phyloP scores from a whole-genome alignment of 30 jellyfish, hydroid and myxozoan genomes.

The Aurelia sp. region DNA sequence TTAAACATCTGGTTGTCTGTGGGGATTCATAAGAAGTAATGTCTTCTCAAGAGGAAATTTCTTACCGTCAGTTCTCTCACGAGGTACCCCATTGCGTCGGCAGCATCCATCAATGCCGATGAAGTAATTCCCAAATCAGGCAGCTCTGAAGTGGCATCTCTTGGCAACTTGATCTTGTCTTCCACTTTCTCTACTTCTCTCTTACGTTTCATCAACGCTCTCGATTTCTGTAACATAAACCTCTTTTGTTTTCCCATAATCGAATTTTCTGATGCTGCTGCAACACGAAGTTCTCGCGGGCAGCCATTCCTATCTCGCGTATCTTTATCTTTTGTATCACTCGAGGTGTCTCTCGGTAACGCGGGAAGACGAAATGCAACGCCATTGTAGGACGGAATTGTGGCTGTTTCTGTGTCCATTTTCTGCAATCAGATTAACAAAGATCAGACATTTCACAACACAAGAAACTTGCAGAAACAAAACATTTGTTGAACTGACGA shows the following conservation, averaged over 20 bases:
- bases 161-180: not conserved
- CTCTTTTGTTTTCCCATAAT: constrained; percentile 13
- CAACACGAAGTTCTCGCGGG: constrained; percentile 77
- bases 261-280: constrained; percentile 52
- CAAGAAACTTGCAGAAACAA: no score
- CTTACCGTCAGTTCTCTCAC: constrained; percentile 68
- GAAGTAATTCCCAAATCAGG: not conserved
- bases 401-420: constrained; percentile 48
- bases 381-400: constrained; percentile 3
- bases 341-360: constrained; percentile 14
- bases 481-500: no score
- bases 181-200: not conserved
- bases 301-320: constrained; percentile 12
- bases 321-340: not conserved
- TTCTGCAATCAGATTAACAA: not conserved
- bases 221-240: constrained; percentile 16
- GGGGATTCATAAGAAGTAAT: no score
- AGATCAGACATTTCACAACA: not conserved
- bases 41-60: not conserved
- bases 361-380: constrained; percentile 64
- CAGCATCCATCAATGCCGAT: not conserved
- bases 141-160: not conserved
- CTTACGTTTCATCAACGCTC: constrained; percentile 30
- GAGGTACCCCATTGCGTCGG: constrained; percentile 51
- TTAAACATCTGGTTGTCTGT: no score